Percentiles rank a stretch among this genome's conserved stretches.
phyloP scores from a whole-genome alignment of 1,140 invertebrate species.

The Gerris buenoi region DNA sequence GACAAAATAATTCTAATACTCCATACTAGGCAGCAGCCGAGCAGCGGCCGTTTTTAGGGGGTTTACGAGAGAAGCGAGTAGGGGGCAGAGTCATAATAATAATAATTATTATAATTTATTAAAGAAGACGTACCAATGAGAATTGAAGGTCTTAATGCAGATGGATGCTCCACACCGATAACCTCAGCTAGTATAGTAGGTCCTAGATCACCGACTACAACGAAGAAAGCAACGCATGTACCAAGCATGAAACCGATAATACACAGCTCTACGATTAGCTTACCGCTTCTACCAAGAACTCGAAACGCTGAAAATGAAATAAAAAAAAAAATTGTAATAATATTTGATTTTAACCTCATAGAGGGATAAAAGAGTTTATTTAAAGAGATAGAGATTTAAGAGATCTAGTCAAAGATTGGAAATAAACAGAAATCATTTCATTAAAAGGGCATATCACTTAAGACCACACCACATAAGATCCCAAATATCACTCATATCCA shows the following conservation, averaged over 20 bases:
- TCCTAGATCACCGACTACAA: slow-evolving; percentile 91
- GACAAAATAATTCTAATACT: too few relatives aligned
- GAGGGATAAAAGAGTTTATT: not conserved
- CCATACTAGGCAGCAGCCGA: too few relatives aligned
- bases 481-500: not conserved
- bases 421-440: too few relatives aligned
- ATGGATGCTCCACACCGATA: slow-evolving; percentile 53
- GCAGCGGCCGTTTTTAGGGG: too few relatives aligned
- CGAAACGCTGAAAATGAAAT: slow-evolving; percentile 54
- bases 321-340: not conserved
- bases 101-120: not conserved
- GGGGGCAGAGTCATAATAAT: too few relatives aligned
- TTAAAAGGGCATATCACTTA: too few relatives aligned
- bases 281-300: slow-evolving; percentile 78
- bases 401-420: not conserved
- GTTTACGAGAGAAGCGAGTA: too few relatives aligned
- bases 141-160: slow-evolving; percentile 43
- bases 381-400: not conserved
- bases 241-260: slow-evolving; percentile 89
- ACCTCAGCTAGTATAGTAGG: slow-evolving; percentile 76
- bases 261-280: slow-evolving; percentile 76
- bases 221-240: slow-evolving; percentile 89
- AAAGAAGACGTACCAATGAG: slow-evolving; percentile 30
- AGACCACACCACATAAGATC: not conserved
- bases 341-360: not conserved